Evolutionary conservation across 2,797 vertebrate genomes (phyloP).

Genomic region (Gorsachius magnificus): DNA sequence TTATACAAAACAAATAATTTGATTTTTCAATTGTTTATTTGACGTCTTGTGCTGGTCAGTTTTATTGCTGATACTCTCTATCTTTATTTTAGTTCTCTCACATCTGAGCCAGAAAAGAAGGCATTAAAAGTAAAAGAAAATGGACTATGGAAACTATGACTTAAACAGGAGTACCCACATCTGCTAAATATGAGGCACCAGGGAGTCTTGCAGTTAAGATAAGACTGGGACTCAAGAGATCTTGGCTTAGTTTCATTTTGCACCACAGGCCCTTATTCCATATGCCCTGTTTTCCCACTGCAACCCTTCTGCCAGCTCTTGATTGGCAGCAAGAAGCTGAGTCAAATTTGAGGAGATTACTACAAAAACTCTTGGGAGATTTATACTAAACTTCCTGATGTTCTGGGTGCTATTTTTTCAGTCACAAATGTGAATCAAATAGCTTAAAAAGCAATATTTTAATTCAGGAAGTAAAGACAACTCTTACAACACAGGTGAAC

Average conservation of each 20-base stretch:
- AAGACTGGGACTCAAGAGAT: neutral
- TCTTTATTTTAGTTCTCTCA: neutral
- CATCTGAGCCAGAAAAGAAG: neutral
- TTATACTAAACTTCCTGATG: neutral
- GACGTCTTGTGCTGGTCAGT: neutral
- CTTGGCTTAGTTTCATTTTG: neutral
- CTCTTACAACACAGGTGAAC: neutral
- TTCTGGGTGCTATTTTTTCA: neutral
- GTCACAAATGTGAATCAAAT: neutral
- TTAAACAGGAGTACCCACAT: neutral
- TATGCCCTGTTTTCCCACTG: neutral
- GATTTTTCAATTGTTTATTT: neutral
- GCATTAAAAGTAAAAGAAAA: neutral
- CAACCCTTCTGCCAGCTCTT: neutral
- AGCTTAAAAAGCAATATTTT: neutral
- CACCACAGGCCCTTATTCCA: neutral
- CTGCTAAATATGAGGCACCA: neutral
- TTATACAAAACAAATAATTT: neutral
- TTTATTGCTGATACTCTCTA: neutral
- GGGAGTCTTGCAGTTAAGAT: neutral
- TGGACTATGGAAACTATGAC: neutral
- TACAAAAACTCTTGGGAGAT: neutral
- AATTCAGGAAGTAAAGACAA: neutral
- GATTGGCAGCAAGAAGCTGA: neutral
- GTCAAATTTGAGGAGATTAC: neutral